A percentile compares a stretch with the other conserved stretches of the same genome.
Evolutionary conservation across 2,797 vertebrate species (phyloP).

Genomic region (Urophycis tenuis): DNA sequence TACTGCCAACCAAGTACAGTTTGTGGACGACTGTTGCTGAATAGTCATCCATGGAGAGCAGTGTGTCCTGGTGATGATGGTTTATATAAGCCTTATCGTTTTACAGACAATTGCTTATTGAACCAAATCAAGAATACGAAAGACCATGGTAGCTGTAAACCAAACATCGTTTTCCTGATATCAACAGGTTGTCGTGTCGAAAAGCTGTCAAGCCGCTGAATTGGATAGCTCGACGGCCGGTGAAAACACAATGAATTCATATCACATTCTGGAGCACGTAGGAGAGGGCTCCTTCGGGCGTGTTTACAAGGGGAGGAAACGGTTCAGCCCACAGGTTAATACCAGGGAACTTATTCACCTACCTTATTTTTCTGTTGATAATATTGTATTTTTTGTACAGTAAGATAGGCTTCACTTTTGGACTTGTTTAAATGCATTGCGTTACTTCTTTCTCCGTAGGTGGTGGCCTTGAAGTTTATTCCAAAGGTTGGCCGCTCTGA

Average conservation of each 20-base stretch:
- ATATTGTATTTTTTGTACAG: not conserved
- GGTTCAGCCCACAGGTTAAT: slow-evolving; percentile 79
- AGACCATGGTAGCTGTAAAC: not conserved
- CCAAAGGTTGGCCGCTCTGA: slow-evolving; percentile 88
- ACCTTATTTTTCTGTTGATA: not conserved
- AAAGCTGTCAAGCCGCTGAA: not conserved
- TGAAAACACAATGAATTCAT: slow-evolving; percentile 73
- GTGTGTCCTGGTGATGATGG: not conserved
- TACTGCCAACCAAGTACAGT: not conserved
- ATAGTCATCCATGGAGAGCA: not conserved
- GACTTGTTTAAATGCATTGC: not conserved
- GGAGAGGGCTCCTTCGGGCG: slow-evolving; percentile 93
- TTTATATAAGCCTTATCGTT: not conserved
- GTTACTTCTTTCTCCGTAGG: slow-evolving; percentile 58
- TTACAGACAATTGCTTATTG: not conserved
- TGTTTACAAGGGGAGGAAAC: slow-evolving; percentile 88
- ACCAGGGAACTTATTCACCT: too few species aligned
- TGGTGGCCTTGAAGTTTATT: slow-evolving; percentile 96
- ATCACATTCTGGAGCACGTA: slow-evolving; percentile 85
- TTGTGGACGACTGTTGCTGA: not conserved
- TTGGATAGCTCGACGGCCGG: not conserved
- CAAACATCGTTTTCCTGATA: not conserved
- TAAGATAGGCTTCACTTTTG: not conserved
- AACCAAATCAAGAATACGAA: not conserved
- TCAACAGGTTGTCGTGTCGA: not conserved